phyloP scores from a whole-genome alignment of 2,888 invertebrate species.

The Drosophila ezoana region DNA sequence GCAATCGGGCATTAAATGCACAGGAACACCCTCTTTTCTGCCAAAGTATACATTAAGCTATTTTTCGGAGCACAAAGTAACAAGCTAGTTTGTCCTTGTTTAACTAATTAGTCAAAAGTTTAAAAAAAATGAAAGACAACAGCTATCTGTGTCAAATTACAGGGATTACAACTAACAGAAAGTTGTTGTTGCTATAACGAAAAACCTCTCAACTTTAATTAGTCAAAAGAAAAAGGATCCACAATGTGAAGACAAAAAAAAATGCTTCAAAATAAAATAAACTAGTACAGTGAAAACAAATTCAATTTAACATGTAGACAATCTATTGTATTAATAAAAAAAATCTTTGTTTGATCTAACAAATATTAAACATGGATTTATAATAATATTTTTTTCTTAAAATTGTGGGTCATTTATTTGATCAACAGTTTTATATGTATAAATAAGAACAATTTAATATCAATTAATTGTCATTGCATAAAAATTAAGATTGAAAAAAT shows the following conservation, averaged over 20 bases:
- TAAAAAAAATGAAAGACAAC: conserved; percentile 35
- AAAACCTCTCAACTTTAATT: conserved; percentile 45
- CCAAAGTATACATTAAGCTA: conserved; percentile 2
- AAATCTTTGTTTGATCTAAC: not conserved
- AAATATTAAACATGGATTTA: too few species aligned
- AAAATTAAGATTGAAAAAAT: not conserved
- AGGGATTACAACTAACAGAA: conserved; percentile 40
- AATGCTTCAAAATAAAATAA: not conserved
- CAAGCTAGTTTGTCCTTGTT: conserved; percentile 18
- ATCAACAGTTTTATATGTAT: too few species aligned
- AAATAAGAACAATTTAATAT: too few species aligned
- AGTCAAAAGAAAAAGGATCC: conserved; percentile 22
- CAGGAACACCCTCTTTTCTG: not conserved
- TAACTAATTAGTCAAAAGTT: conserved; percentile 51
- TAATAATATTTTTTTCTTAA: too few species aligned
- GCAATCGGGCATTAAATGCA: too few species aligned
- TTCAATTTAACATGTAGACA: not conserved
- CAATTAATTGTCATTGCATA: too few species aligned
- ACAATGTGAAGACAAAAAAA: conserved; percentile 4
- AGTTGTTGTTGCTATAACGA: conserved; percentile 28
- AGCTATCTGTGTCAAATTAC: conserved; percentile 24
- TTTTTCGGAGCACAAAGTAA: not conserved
- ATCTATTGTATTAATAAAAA: too few species aligned
- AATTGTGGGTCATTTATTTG: too few species aligned
- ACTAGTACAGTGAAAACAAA: conserved; percentile 8